phyloP scores from a whole-genome alignment of 1,140 invertebrate genomes.

The Halictus rubicundus region DNA sequence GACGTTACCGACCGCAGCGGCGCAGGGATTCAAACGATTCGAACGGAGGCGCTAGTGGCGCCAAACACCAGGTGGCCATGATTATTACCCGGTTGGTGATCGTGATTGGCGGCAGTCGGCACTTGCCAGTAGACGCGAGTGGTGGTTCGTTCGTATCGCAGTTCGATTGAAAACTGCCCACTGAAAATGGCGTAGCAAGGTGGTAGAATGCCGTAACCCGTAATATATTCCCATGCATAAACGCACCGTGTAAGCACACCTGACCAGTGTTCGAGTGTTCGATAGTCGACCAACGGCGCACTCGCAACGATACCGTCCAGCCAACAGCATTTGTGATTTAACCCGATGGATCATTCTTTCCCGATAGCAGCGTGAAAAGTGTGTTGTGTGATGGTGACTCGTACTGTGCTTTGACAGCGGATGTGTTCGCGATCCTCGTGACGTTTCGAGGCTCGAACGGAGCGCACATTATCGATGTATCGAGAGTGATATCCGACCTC shows the following conservation, averaged over 20 bases:
- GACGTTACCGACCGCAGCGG: slow-evolving; percentile 18
- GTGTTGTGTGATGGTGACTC: slow-evolving; percentile 51
- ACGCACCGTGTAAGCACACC: background rate
- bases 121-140: slow-evolving; percentile 60
- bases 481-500: too few species aligned
- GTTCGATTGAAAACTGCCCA: slow-evolving; percentile 38
- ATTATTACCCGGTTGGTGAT: slow-evolving; percentile 28
- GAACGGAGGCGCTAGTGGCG: slow-evolving; percentile 11
- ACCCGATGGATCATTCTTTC: background rate
- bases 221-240: background rate
- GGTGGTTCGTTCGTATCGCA: slow-evolving; percentile 35
- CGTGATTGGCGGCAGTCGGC: slow-evolving; percentile 61
- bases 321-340: slow-evolving; percentile 17
- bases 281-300: background rate
- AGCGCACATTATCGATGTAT: background rate
- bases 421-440: slow-evolving; percentile 9
- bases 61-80: slow-evolving; percentile 5
- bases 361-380: slow-evolving; percentile 27
- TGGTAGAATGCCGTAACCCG: slow-evolving; percentile 18
- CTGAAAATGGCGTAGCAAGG: slow-evolving; percentile 70
- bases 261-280: background rate
- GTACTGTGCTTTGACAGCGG: slow-evolving; percentile 52
- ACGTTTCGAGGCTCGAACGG: slow-evolving; percentile 38
- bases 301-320: slow-evolving; percentile 35
- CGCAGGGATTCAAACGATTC: background rate